Evolutionary conservation across 2,797 vertebrate genomes (phyloP).

Genomic region (Sebastes oblongus): DNA sequence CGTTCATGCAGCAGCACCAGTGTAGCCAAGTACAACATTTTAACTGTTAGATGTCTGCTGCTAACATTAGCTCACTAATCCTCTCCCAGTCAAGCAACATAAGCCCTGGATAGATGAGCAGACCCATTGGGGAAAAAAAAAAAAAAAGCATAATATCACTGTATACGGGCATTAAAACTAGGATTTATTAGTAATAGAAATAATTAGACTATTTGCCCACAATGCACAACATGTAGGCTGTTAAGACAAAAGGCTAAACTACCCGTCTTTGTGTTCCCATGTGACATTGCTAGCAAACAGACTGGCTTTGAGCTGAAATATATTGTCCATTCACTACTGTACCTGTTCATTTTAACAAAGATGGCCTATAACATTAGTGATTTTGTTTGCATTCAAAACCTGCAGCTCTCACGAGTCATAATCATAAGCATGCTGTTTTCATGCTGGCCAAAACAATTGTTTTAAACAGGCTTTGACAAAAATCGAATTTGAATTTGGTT

Average conservation of each 20-base stretch:
- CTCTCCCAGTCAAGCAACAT: conserved; percentile 4
- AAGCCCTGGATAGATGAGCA: background rate
- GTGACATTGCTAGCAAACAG: background rate
- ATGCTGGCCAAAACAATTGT: background rate
- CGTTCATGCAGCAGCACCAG: background rate
- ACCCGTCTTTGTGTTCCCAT: background rate
- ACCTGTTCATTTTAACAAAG: background rate
- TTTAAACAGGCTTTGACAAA: background rate
- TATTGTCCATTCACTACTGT: background rate
- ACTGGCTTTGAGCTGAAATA: background rate
- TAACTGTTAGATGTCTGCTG: background rate
- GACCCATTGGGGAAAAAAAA: background rate
- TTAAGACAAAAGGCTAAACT: background rate
- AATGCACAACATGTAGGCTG: background rate
- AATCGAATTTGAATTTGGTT: background rate
- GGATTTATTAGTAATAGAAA: background rate
- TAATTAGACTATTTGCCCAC: background rate
- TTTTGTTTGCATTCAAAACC: background rate
- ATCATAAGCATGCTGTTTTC: background rate
- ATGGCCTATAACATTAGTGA: background rate
- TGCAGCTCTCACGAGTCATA: background rate
- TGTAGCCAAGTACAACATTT: background rate
- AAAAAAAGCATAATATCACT: background rate
- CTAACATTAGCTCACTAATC: background rate
- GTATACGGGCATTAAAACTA: background rate